Conservation (phyloP, 1,140 invertebrate species). For the Helicorthomorpha holstii region DNA sequence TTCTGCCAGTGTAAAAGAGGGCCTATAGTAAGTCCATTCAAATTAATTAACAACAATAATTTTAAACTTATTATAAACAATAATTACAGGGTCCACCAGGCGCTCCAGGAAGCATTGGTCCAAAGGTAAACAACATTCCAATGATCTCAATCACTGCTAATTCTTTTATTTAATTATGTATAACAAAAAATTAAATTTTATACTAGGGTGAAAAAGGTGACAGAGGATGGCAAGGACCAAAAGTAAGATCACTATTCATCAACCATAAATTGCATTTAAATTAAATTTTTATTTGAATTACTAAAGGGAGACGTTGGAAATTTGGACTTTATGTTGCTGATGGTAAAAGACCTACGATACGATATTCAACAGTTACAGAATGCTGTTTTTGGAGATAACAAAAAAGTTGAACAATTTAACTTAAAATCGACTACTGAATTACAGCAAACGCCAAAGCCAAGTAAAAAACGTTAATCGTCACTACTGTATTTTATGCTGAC, state of each 20-base stretch:
- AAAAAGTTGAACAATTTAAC: too few species aligned
- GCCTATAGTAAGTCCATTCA: conserved; percentile 29
- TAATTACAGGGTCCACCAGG: conserved; percentile 33
- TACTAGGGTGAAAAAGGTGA: not conserved
- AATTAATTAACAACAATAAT: not conserved
- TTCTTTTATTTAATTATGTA: not conserved
- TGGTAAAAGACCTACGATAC: not conserved
- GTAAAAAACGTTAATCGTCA: too few species aligned
- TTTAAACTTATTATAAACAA: not conserved
- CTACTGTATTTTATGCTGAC: too few species aligned
- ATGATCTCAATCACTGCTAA: not conserved
- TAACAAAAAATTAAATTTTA: not conserved
- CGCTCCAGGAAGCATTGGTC: conserved; percentile 25
- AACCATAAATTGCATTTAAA: too few species aligned
- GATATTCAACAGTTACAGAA: not conserved
- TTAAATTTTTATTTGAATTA: not conserved
- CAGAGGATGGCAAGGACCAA: not conserved
- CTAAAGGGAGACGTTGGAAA: not conserved
- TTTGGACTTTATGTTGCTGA: not conserved
- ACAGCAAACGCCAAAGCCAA: too few species aligned
- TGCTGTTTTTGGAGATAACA: not conserved
- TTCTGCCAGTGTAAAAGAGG: conserved; percentile 38
- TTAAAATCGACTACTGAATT: too few species aligned
- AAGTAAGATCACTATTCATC: too few species aligned
- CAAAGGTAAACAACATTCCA: not conserved